Percentiles rank a stretch among this genome's conserved stretches.
Evolutionary conservation across 2,888 invertebrate genomes (phyloP).

Genomic region (Anthrax anthrax): DNA sequence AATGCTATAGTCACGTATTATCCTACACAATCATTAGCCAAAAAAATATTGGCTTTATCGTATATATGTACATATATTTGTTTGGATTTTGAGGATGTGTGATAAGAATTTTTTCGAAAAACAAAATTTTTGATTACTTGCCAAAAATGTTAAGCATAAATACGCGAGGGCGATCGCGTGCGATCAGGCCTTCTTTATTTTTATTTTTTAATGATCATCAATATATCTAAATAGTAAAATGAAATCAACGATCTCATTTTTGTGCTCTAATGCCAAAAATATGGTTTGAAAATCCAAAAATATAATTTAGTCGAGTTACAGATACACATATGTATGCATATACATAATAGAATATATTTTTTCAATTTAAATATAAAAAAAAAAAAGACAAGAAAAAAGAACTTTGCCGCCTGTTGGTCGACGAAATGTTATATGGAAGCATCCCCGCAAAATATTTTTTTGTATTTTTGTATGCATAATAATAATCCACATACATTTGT

Average conservation of each 20-base stretch:
- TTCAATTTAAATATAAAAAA: too few relatives aligned
- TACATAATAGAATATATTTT: too few relatives aligned
- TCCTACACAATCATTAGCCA: too few relatives aligned
- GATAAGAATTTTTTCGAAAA: background rate
- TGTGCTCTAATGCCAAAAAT: conserved; percentile 4
- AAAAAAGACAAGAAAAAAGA: background rate
- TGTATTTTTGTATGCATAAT: background rate
- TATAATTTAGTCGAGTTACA: conserved; percentile 2
- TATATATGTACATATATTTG: too few relatives aligned
- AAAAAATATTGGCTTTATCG: too few relatives aligned
- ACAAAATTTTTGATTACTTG: background rate
- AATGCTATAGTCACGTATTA: too few relatives aligned
- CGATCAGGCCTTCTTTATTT: background rate
- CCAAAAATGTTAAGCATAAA: background rate
- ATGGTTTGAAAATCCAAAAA: conserved; percentile 4
- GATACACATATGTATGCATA: background rate
- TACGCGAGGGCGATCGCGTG: conserved; percentile 6
- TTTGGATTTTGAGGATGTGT: too few relatives aligned
- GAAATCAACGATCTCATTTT: conserved; percentile 3
- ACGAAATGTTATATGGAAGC: background rate
- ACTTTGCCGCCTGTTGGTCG: background rate
- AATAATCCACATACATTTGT: background rate
- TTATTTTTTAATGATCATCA: background rate
- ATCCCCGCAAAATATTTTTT: background rate
- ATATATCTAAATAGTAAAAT: background rate